A percentile compares a stretch with the other conserved stretches of the same genome.
Evolutionary conservation across 1,140 invertebrate species (phyloP).

Genomic region (Scaptomyza hsui): DNA sequence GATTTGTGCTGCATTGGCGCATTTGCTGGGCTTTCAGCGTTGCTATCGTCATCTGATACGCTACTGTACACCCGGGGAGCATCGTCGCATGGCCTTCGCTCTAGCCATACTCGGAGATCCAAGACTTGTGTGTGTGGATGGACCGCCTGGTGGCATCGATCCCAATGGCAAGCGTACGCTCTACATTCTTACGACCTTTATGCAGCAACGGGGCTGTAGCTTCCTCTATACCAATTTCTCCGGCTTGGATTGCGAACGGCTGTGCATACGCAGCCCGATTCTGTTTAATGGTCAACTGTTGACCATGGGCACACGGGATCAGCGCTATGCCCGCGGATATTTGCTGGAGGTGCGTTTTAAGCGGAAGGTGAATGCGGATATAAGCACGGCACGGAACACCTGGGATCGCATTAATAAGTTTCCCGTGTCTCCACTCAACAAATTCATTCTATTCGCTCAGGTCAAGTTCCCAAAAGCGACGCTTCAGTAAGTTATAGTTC

Average conservation of each 20-base stretch:
- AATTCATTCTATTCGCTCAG: conserved; percentile 55
- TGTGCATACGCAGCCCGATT: conserved; percentile 92
- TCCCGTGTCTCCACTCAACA: conserved; percentile 57
- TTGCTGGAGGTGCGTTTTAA: conserved; percentile 66
- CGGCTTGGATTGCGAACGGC: conserved; percentile 92
- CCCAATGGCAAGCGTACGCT: conserved; percentile 90
- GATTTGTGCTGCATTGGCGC: conserved; percentile 36
- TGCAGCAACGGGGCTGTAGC: conserved; percentile 78
- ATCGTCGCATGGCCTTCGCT: conserved; percentile 94
- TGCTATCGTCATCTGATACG: conserved; percentile 23
- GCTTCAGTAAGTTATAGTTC: conserved; percentile 46
- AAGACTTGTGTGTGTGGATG: conserved; percentile 47
- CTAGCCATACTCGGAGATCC: conserved; percentile 95
- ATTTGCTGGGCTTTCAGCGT: conserved; percentile 41
- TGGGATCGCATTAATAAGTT: conserved; percentile 68
- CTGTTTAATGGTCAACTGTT: conserved; percentile 92
- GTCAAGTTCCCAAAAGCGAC: conserved; percentile 54
- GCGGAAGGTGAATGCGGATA: conserved; percentile 56
- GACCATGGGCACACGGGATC: conserved; percentile 87
- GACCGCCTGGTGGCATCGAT: conserved; percentile 91
- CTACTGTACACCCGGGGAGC: conserved; percentile 91
- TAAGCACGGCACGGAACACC: conserved; percentile 42
- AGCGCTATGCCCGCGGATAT: conserved; percentile 84
- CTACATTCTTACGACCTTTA: conserved; percentile 87
- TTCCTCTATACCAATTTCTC: conserved; percentile 90